Base-by-base conservation (phyloP, 1,140 invertebrate genomes). In the Sitobion miscanthi region DNA sequence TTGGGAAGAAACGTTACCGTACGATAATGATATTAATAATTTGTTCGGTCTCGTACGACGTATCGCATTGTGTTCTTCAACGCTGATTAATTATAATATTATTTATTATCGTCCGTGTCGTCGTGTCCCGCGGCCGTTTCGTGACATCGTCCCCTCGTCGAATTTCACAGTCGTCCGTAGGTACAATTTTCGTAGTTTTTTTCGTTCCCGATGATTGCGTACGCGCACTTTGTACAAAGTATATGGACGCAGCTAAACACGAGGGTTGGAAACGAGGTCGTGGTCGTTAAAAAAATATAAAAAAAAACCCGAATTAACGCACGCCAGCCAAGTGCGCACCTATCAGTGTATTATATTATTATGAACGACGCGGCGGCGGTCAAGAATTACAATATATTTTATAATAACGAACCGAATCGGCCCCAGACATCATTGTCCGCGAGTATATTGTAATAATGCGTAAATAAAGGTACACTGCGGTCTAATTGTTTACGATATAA, bases 51-150 rank as follows among this genome's bases (percentile, higher is more conserved):
- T 62, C 9, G 62, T n/a, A 14, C 62, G 25, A 30, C 7, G 62
- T 77, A 77, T 77, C 17, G 62, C 20, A 77, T 77, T 77, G 62
- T 77, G 62, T 77, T 77, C n/a, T 5, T 77, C 62, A 77, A n/a
- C n/a, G 30, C 62, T 77, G 62, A 77, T 77, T 77, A 77, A 77
- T 77, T 77, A 77, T 77, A 20, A 77, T n/a, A 77, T 77, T 77
- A 77, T 77, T 77, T 35, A 77, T 77, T 2, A 77, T 77, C 62
- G 14, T n/a, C 9, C 49, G 49, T 17, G 57, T 62, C 23, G 11
- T 30, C 62, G 5, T 17, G 17, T 35, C 30, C 30, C 62, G 52
- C 30, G 62, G 62, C 30, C 4, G n/a, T n/a, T 77, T 77, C 62
- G 62, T n/a, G 62, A 69, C 30, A 1, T n/a, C 11, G 30, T n/a